Evolutionary conservation across 2,888 invertebrate genomes (phyloP).

Genomic region (Sinhomidia bicolor): DNA sequence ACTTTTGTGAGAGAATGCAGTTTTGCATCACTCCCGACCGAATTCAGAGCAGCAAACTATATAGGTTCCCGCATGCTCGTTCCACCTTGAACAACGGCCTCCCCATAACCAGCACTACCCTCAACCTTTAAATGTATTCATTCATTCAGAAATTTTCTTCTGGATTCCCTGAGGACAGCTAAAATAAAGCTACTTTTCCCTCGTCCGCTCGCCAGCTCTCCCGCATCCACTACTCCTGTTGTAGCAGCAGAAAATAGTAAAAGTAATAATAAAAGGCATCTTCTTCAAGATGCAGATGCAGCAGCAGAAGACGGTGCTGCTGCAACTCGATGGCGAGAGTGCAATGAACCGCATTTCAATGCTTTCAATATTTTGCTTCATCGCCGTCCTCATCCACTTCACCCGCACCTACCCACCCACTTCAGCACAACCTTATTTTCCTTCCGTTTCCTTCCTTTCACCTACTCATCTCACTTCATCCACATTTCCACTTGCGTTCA

Average conservation of each 20-base stretch:
- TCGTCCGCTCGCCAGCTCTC: background rate
- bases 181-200: constrained; percentile 47
- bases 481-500: background rate
- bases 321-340: constrained; percentile 32
- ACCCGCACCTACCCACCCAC: constrained; percentile 48
- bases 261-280: constrained; percentile 11
- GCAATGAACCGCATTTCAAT: constrained; percentile 36
- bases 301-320: background rate
- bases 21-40: too few species aligned
- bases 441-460: background rate
- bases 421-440: constrained; percentile 36
- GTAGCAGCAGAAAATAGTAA: constrained; percentile 1
- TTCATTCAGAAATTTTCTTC: constrained; percentile 67
- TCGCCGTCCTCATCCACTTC: background rate
- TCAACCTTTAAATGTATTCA: constrained; percentile 61
- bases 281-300: background rate
- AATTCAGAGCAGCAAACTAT: too few species aligned
- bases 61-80: too few species aligned
- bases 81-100: background rate
- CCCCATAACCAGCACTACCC: background rate
- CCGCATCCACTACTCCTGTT: background rate
- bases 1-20: background rate
- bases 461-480: background rate
- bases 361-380: constrained; percentile 23
- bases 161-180: constrained; percentile 61